Conservation (phyloP, 2,797 vertebrate genomes). For the Smutsia gigantea region DNA sequence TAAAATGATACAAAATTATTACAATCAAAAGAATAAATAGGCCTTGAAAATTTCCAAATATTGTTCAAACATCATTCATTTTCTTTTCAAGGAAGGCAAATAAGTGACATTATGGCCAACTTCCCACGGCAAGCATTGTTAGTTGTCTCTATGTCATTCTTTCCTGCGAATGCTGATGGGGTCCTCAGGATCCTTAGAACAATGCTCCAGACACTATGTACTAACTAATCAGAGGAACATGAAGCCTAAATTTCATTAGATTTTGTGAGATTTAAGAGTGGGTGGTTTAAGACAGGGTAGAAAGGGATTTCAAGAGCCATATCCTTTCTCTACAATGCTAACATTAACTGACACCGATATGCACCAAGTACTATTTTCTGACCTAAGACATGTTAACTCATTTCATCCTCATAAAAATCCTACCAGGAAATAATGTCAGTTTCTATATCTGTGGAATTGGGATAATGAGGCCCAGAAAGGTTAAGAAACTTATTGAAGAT, state of each 20-base stretch:
- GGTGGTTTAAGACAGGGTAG: neutral
- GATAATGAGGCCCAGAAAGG: neutral
- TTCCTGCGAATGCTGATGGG: neutral
- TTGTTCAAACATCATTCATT: neutral
- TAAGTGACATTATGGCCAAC: neutral
- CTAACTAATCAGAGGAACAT: neutral
- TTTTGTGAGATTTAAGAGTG: neutral
- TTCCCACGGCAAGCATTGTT: neutral
- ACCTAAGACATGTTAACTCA: neutral
- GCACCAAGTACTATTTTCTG: neutral
- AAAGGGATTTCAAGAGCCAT: neutral
- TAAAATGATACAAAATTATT: slow-evolving; percentile 22
- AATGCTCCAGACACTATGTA: neutral
- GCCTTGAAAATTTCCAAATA: neutral
- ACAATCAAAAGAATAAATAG: neutral
- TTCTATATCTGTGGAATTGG: neutral
- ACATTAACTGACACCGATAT: neutral
- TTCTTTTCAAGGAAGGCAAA: neutral
- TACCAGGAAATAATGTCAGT: neutral
- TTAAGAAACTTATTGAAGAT: neutral
- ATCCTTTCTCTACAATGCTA: neutral
- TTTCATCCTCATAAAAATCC: slow-evolving; percentile 1
- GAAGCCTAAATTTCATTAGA: neutral
- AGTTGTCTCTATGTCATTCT: neutral
- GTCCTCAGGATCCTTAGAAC: neutral